These are phyloP conservation scores for Panopea generosa DNA, from an alignment of 2,888 invertebrate species.

Conservation along the genomic window DNA sequence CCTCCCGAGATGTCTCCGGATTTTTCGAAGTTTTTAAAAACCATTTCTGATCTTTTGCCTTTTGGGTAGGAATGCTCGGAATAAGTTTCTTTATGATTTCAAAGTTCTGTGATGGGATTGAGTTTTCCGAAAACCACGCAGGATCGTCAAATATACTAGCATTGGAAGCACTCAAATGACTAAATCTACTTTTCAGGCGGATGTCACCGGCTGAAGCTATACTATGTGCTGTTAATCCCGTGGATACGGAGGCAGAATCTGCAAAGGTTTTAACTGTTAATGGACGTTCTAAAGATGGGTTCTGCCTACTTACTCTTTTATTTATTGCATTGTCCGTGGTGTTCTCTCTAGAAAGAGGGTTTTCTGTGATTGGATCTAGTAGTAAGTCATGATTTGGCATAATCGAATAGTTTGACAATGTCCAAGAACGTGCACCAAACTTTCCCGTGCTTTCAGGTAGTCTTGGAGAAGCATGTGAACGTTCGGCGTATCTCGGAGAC, in stretches of 20 bases:
- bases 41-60: constrained; percentile 44
- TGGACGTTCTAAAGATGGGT: too few relatives aligned
- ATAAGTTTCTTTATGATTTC: constrained; percentile 31
- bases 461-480: constrained; percentile 34
- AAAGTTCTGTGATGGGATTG: constrained; percentile 12
- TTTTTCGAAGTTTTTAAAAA: constrained; percentile 33
- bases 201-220: constrained; percentile 52
- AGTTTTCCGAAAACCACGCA: constrained; percentile 40
- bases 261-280: too few relatives aligned
- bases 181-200: constrained; percentile 38
- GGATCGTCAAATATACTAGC: constrained; percentile 61
- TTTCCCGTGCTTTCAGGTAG: constrained; percentile 54
- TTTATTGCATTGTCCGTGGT: neutral
- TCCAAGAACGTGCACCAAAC: constrained; percentile 35
- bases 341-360: constrained; percentile 56
- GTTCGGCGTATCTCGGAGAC: constrained; percentile 37
- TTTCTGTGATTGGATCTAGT: constrained; percentile 52
- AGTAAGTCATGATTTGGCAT: constrained; percentile 9
- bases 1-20: constrained; percentile 26
- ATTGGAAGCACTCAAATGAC: constrained; percentile 55
- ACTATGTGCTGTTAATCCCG: neutral
- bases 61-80: constrained; percentile 24
- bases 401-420: constrained; percentile 14
- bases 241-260: too few relatives aligned
- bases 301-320: too few relatives aligned